Evolutionary conservation across 2,888 invertebrate genomes (phyloP).

Genomic region (Tillus elongatus): DNA sequence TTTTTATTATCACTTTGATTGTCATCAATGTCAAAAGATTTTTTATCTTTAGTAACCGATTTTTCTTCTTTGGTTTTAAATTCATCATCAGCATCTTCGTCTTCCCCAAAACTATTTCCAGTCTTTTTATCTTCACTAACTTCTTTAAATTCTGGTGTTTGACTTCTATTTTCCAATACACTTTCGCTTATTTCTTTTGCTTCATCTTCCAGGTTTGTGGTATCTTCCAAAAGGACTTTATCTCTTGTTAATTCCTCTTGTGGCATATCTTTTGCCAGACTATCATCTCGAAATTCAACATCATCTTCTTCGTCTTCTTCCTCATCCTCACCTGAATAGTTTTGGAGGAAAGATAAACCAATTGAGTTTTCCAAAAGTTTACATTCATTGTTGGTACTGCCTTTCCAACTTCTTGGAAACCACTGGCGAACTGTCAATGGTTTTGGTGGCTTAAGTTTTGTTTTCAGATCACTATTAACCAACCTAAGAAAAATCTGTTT

Average conservation of each 20-base stretch:
- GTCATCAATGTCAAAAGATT: not conserved
- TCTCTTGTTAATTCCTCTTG: not conserved
- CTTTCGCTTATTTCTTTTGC: not conserved
- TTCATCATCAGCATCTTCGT: not conserved
- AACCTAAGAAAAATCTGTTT: slow-evolving; percentile 12
- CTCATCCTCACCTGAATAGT: slow-evolving; percentile 35
- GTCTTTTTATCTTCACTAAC: not conserved
- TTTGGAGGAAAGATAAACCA: slow-evolving; percentile 36
- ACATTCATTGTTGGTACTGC: slow-evolving; percentile 23
- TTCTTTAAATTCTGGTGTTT: too few species aligned
- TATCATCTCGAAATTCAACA: slow-evolving; percentile 12
- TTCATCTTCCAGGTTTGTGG: not conserved
- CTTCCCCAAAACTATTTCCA: not conserved
- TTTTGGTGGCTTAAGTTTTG: not conserved
- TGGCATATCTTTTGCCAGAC: not conserved
- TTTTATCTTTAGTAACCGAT: not conserved
- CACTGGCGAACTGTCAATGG: slow-evolving; percentile 23
- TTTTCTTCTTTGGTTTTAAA: not conserved
- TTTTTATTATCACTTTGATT: not conserved
- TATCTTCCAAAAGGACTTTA: not conserved
- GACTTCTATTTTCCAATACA: not conserved
- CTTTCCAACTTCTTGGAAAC: slow-evolving; percentile 31
- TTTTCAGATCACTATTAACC: not conserved
- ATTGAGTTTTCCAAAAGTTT: slow-evolving; percentile 34
- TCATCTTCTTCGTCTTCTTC: slow-evolving; percentile 25